Base-by-base conservation (phyloP, 2,888 invertebrate species). In the Clunio marinus region DNA sequence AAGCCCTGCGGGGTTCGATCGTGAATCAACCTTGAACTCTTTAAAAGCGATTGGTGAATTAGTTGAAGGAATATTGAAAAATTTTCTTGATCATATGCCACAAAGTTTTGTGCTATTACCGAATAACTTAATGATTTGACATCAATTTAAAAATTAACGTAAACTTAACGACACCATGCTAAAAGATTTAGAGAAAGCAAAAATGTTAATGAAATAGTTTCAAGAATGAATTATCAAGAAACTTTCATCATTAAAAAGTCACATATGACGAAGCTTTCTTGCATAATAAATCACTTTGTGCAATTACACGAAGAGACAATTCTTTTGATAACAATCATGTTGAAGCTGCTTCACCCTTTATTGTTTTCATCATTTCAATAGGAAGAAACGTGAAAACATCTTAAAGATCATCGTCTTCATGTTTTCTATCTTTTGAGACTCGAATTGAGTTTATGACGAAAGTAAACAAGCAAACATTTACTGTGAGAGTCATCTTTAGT, bases 401-500 rank as follows among this genome's bases (percentile, higher is more conserved):
- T 22, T 13, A 51, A 51, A 51, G 51, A 51, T 51, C 51, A 51
- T 51, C 51, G 22, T 22, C 41, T 10, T 41, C 41, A n/a, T n/a
- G 41, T 41, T 10, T n/a, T n/a, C 15, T 51, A 22, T 51, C 22
- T 22, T 51, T 22, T 51, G 5, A 17, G 4, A 15, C 41, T 3
- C 32, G 32, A 32, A 8, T 15, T 13, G 41, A 51, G 51, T 20
- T 51, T 51, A 22, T 17, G 51, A 51, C 51, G 22, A 51, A 51
- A 41, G 41, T 13, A 41, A 41, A 41, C 41, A 41, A n/a, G n/a
- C n/a, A n/a, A 32, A 32, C 32, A 32, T 41, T 41, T 15, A 41
- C 41, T 13, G 20, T 8, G 41, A 4, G 51, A 51, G 51, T 51
- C 51, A 51, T 51, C 51, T 51, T 51, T 22, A 51, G 51, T 51